Percentiles rank a stretch among this genome's conserved stretches.
phyloP scores from a whole-genome alignment of 2,113 vertebrate species.

The Equus quagga region DNA sequence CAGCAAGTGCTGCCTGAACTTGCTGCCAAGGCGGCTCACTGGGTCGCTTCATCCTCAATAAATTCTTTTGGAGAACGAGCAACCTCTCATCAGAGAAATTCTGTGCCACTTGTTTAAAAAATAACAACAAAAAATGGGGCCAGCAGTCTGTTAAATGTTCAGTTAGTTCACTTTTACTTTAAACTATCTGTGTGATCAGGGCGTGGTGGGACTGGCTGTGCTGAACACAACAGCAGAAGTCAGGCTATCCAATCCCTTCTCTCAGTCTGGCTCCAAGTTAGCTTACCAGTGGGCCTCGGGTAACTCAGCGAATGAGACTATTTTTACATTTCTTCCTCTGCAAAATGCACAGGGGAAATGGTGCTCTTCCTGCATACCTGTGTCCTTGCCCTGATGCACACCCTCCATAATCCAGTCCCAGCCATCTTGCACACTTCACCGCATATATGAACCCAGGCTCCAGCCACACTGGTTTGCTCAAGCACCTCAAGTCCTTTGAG shows the following conservation, averaged over 20 bases:
- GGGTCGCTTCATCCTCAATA: not conserved
- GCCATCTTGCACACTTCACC: not conserved
- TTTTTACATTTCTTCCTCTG: not conserved
- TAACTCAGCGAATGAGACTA: not conserved
- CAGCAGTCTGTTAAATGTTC: not conserved
- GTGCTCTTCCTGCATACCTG: not conserved
- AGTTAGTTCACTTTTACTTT: conserved; percentile 20
- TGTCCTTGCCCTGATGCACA: not conserved
- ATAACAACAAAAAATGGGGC: not conserved
- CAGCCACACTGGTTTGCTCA: not conserved
- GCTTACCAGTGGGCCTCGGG: not conserved
- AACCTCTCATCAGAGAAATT: not conserved
- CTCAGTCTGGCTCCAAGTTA: not conserved
- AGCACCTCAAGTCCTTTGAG: not conserved
- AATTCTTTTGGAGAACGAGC: not conserved
- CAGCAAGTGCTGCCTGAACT: not conserved
- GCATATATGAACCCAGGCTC: not conserved
- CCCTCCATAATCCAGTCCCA: not conserved
- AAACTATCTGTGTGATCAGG: not conserved
- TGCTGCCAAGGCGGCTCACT: fast-evolving
- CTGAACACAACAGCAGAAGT: not conserved
- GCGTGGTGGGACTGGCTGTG: not conserved
- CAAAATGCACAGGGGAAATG: not conserved
- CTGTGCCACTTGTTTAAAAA: not conserved
- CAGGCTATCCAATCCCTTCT: not conserved